A percentile compares a stretch with the other conserved stretches of the same genome.
Conservation (phyloP, 2,797 vertebrate genomes). For the Delichon dasypus region DNA sequence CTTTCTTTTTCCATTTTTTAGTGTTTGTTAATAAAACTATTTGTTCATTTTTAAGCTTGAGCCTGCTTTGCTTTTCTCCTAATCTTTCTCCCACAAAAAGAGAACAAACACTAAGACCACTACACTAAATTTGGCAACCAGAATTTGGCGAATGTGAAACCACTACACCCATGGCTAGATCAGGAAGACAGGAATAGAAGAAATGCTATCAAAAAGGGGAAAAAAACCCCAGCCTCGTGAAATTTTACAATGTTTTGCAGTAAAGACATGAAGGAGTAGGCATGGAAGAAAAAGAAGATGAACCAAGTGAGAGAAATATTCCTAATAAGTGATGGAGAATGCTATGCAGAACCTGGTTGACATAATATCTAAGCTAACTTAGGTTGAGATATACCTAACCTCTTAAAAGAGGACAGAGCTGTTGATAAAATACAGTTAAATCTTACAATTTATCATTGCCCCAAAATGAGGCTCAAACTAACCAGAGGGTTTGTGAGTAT, state of each 20-base stretch:
- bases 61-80: too few relatives aligned
- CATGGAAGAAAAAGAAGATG: too few relatives aligned
- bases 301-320: neutral
- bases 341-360: neutral
- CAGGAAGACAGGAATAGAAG: neutral
- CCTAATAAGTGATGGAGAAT: neutral
- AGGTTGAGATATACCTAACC: too few relatives aligned
- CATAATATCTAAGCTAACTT: neutral
- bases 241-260: neutral
- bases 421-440: neutral
- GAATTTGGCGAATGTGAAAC: too few relatives aligned
- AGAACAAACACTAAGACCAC: too few relatives aligned
- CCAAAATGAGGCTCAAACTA: neutral
- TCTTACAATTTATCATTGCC: neutral
- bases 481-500: neutral
- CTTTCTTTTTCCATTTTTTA: too few relatives aligned
- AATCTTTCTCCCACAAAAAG: too few relatives aligned
- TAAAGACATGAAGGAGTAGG: too few relatives aligned
- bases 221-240: rapidly evolving
- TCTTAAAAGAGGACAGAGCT: neutral
- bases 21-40: too few relatives aligned
- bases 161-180: neutral
- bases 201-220: rapidly evolving
- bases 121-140: too few relatives aligned
- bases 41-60: too few relatives aligned